Evolutionary conservation across 1,140 invertebrate genomes (phyloP).

Genomic region (Lepidurus arcticus): DNA sequence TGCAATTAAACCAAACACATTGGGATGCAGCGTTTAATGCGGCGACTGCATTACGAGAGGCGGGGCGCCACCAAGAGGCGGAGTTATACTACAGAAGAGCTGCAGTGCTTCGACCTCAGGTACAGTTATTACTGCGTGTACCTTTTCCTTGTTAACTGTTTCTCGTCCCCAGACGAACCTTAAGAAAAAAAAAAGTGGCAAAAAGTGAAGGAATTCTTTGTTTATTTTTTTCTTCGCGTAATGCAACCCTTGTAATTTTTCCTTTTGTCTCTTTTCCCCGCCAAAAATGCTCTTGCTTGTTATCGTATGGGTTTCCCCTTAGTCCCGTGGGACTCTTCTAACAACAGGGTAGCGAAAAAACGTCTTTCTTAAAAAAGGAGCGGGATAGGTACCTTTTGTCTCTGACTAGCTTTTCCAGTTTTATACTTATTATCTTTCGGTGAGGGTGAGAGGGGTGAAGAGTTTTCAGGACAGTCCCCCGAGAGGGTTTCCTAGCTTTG

Average conservation of each 20-base stretch:
- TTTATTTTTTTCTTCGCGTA: not conserved
- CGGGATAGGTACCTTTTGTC: conserved; percentile 8
- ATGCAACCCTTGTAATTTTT: not conserved
- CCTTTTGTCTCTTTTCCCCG: not conserved
- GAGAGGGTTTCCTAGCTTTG: too few relatives aligned
- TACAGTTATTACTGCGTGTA: not conserved
- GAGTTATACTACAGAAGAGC: conserved; percentile 47
- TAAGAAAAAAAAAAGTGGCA: not conserved
- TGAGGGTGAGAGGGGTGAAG: not conserved
- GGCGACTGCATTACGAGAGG: conserved; percentile 49
- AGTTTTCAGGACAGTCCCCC: not conserved
- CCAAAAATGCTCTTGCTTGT: not conserved
- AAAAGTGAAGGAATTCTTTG: not conserved
- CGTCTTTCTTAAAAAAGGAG: too few relatives aligned
- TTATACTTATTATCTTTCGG: not conserved
- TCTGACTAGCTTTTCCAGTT: conserved; percentile 2
- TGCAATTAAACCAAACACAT: conserved; percentile 40
- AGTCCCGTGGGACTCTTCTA: not conserved
- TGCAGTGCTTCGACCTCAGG: conserved; percentile 30
- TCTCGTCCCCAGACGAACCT: not conserved
- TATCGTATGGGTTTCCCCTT: conserved; percentile 1
- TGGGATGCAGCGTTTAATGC: conserved; percentile 52
- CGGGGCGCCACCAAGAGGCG: conserved; percentile 46
- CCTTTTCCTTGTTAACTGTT: not conserved
- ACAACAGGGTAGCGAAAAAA: not conserved